phyloP scores from a whole-genome alignment of 2,797 vertebrate species.

The Lepidocolaptes lacrymiger region DNA sequence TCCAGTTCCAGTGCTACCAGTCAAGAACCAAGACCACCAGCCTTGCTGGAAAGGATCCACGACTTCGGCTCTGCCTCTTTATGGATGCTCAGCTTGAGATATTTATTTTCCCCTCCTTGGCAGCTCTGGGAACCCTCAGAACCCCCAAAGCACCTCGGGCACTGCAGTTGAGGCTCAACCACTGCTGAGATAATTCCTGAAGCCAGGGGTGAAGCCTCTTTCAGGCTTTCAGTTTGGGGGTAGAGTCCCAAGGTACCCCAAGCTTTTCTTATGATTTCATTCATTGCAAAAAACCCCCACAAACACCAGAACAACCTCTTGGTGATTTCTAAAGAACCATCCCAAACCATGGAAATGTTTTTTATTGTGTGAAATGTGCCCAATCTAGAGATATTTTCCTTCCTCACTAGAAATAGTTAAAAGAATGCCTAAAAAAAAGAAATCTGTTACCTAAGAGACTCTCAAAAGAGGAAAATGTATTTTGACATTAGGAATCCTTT shows the following conservation, averaged over 20 bases:
- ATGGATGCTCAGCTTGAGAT: background rate
- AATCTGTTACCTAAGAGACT: background rate
- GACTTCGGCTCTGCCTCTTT: background rate
- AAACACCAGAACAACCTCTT: background rate
- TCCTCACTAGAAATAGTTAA: background rate
- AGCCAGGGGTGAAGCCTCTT: background rate
- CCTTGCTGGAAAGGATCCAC: background rate
- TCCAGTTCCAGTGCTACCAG: fast-evolving
- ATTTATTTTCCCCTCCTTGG: background rate
- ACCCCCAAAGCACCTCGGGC: background rate
- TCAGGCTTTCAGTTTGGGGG: background rate
- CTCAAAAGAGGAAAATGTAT: background rate
- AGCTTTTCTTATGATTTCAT: background rate
- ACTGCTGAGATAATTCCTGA: background rate
- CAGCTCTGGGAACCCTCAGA: background rate
- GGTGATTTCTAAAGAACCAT: background rate
- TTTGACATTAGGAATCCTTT: background rate
- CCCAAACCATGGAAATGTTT: background rate
- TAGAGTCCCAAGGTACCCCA: background rate
- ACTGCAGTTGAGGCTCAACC: background rate
- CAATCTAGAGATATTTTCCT: background rate
- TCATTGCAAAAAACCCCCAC: background rate
- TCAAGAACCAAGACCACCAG: background rate
- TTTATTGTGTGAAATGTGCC: background rate
- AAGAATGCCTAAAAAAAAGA: background rate